A percentile compares a stretch with the other conserved stretches of the same genome.
Evolutionary conservation across 2,113 vertebrate genomes (phyloP).

Genomic region (Campylomormyrus tamandua): DNA sequence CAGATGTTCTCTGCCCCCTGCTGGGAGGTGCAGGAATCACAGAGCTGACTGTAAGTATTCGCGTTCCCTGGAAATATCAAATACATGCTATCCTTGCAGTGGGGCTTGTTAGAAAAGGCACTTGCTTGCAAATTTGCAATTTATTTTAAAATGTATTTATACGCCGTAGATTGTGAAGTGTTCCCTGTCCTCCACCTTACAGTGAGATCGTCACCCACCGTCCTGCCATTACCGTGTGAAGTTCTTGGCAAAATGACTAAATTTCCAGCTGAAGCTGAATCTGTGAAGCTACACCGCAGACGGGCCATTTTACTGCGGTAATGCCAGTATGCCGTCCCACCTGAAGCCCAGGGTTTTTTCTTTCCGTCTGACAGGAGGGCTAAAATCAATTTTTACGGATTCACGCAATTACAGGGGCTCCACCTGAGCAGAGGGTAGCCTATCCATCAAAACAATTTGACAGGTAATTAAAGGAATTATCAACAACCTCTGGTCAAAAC

Average conservation of each 20-base stretch:
- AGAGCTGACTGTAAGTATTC: constrained; percentile 25
- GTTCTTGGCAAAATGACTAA: constrained; percentile 23
- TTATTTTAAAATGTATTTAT: constrained; percentile 30
- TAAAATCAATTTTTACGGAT: constrained; percentile 44
- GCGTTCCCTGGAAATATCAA: constrained; percentile 11
- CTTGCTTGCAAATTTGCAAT: constrained; percentile 23
- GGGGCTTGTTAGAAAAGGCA: constrained; percentile 17
- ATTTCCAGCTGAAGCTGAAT: constrained; percentile 32
- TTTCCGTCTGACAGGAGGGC: constrained; percentile 30
- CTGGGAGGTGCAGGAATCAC: constrained; percentile 26
- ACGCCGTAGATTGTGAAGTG: constrained; percentile 17
- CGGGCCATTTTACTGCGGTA: constrained; percentile 24
- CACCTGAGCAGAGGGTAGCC: constrained; percentile 36
- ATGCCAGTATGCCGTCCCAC: not conserved
- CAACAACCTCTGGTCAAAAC: constrained; percentile 19
- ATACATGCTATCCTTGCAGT: constrained; percentile 7
- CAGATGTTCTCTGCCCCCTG: constrained; percentile 55
- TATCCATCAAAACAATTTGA: constrained; percentile 34
- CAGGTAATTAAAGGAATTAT: constrained; percentile 42
- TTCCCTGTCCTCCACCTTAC: not conserved
- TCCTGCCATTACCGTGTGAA: constrained; percentile 22
- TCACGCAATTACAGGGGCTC: constrained; percentile 48
- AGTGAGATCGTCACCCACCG: not conserved
- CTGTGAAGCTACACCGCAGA: constrained; percentile 40
- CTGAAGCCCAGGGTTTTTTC: not conserved